Percentiles rank a stretch among this genome's conserved stretches.
These are phyloP conservation scores for Chelon auratus DNA, from an alignment of 2,797 vertebrate species.

Conservation along the genomic window DNA sequence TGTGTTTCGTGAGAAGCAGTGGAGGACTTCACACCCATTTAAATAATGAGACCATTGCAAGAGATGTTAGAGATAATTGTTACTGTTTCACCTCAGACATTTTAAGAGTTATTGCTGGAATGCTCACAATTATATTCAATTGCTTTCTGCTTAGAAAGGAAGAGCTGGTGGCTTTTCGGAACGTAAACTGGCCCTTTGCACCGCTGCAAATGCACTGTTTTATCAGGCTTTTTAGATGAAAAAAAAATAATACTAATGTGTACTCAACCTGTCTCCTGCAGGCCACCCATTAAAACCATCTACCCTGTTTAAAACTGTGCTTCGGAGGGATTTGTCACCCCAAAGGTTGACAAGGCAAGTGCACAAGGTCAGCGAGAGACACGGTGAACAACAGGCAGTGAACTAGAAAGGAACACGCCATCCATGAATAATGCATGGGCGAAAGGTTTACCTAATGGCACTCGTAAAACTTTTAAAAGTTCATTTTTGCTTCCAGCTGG, in stretches of 20 bases:
- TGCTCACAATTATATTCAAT: constrained; percentile 60
- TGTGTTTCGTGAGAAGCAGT: constrained; percentile 52
- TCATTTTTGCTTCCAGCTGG: constrained; percentile 51
- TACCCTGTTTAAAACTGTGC: constrained; percentile 37
- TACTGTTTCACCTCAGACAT: constrained; percentile 54
- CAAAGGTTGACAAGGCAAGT: constrained; percentile 64
- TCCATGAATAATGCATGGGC: constrained; percentile 78
- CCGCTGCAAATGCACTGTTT: constrained; percentile 17
- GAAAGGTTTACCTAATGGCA: constrained; percentile 70
- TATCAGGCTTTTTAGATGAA: constrained; percentile 5
- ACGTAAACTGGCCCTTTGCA: constrained; percentile 18
- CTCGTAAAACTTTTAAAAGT: constrained; percentile 72
- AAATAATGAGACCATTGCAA: constrained; percentile 59
- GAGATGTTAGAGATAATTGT: constrained; percentile 62
- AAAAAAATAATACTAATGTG: constrained; percentile 26
- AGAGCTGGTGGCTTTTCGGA: constrained; percentile 37
- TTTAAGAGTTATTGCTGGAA: constrained; percentile 41
- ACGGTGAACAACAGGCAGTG: constrained; percentile 52
- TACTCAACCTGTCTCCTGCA: constrained; percentile 49
- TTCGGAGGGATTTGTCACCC: constrained; percentile 52
- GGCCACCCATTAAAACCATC: constrained; percentile 65
- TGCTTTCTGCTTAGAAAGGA: constrained; percentile 16
- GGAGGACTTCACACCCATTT: constrained; percentile 65
- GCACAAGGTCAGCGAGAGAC: constrained; percentile 57
- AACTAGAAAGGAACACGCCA: constrained; percentile 66